phyloP scores from a whole-genome alignment of 2,888 invertebrate genomes.

The Pristionchus entomophagus region DNA sequence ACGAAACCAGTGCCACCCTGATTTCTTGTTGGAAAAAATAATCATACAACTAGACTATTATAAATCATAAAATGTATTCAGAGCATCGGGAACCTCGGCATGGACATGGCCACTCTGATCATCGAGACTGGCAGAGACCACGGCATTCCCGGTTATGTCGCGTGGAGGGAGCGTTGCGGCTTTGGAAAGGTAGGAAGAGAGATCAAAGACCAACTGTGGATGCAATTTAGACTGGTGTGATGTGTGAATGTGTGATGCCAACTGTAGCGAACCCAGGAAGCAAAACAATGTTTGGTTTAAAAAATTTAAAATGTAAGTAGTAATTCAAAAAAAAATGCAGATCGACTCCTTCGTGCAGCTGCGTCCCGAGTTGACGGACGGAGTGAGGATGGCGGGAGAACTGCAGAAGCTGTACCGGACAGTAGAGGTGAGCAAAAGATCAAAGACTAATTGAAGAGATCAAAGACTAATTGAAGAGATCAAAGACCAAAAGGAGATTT shows the following conservation, averaged over 20 bases:
- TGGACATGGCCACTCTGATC: conserved; percentile 67
- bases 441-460: not conserved
- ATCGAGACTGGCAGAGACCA: conserved; percentile 69
- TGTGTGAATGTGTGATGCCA: no score
- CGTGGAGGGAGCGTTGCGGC: conserved; percentile 65
- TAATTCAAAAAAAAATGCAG: no score
- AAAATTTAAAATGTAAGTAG: no score
- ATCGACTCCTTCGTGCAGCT: conserved; percentile 39
- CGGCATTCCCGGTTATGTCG: conserved; percentile 63
- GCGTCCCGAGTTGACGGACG: not conserved
- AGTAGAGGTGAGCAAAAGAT: conserved; percentile 3
- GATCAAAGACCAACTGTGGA: no score
- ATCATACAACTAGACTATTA: no score
- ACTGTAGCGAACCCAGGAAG: no score
- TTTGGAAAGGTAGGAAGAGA: conserved; percentile 52
- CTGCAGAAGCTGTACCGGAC: not conserved
- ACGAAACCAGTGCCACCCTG: no score
- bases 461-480: not conserved
- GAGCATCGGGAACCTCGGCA: conserved; percentile 52
- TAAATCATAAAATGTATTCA: no score
- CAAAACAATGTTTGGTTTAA: no score
- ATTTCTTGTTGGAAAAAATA: no score
- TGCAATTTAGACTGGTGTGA: no score
- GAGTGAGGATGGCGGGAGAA: not conserved
- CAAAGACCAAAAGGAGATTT: no score